Conservation (phyloP, 2,113 vertebrate genomes). For the Electrona antarctica region DNA sequence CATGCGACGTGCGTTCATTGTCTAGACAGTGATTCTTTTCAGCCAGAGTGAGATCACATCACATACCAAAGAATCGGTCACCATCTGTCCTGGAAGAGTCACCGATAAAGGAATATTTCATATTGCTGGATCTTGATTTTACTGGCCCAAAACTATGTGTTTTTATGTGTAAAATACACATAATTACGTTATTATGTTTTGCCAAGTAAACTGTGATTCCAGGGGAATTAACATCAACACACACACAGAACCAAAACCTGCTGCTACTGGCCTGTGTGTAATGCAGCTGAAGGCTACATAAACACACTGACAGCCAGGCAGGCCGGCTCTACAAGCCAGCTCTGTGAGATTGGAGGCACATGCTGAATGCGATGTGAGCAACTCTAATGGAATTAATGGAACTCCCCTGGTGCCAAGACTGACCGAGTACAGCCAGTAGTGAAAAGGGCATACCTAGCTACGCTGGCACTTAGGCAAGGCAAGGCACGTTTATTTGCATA, state of each 20-base stretch:
- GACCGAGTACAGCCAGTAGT: background rate
- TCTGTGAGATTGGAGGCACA: slow-evolving; percentile 42
- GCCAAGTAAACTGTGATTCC: background rate
- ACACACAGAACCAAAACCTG: slow-evolving; percentile 20
- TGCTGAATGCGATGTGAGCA: slow-evolving; percentile 43
- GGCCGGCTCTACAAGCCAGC: slow-evolving; percentile 32
- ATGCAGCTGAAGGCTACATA: background rate
- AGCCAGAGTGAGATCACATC: too few relatives aligned
- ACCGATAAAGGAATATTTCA: background rate
- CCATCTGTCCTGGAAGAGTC: too few relatives aligned
- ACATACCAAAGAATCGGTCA: too few relatives aligned
- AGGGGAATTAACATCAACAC: background rate
- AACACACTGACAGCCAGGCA: slow-evolving; percentile 26
- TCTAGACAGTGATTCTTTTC: too few relatives aligned
- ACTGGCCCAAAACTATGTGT: background rate
- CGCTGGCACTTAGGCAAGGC: too few relatives aligned
- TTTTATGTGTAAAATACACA: background rate
- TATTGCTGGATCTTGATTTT: background rate
- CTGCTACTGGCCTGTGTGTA: slow-evolving; percentile 30
- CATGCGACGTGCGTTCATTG: too few relatives aligned
- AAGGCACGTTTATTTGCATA: too few relatives aligned
- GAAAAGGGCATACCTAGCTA: too few relatives aligned
- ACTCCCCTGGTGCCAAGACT: slow-evolving; percentile 14
- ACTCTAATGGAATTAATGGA: slow-evolving; percentile 54
- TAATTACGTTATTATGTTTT: background rate